phyloP scores from a whole-genome alignment of 1,140 invertebrate species.

The Monomorium pharaonis region DNA sequence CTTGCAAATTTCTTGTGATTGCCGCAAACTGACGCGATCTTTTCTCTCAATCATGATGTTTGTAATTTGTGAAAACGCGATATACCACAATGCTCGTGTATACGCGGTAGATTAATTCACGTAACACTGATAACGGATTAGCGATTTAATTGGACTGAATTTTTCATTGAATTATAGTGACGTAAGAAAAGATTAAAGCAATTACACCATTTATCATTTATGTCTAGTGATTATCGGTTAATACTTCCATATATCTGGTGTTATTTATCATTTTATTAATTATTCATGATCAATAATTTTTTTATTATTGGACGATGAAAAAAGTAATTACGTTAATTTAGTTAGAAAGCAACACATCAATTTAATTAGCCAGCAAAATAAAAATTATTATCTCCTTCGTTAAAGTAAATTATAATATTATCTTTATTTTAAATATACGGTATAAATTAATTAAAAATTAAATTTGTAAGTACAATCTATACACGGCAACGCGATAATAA shows the following conservation, averaged over 20 bases:
- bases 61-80: conserved; percentile 21
- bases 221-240: neutral
- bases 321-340: neutral
- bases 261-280: conserved; percentile 1
- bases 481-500: neutral
- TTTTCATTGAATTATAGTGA: neutral
- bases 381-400: neutral
- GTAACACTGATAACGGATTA: neutral
- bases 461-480: neutral
- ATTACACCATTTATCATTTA: neutral
- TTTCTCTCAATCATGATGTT: conserved; percentile 62
- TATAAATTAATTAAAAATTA: neutral
- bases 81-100: conserved; percentile 31
- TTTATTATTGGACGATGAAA: neutral
- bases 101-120: conserved; percentile 32
- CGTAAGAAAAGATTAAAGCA: neutral
- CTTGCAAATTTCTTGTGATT: conserved; percentile 76
- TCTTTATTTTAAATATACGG: neutral
- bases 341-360: neutral
- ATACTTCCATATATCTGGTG: neutral
- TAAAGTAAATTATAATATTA: neutral
- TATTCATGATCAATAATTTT: neutral
- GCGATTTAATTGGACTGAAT: neutral
- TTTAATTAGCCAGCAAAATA: conserved; percentile 7
- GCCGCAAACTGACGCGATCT: conserved; percentile 38